Base-by-base conservation (phyloP, 2,113 vertebrate genomes). In the Phaethornis superciliosus region DNA sequence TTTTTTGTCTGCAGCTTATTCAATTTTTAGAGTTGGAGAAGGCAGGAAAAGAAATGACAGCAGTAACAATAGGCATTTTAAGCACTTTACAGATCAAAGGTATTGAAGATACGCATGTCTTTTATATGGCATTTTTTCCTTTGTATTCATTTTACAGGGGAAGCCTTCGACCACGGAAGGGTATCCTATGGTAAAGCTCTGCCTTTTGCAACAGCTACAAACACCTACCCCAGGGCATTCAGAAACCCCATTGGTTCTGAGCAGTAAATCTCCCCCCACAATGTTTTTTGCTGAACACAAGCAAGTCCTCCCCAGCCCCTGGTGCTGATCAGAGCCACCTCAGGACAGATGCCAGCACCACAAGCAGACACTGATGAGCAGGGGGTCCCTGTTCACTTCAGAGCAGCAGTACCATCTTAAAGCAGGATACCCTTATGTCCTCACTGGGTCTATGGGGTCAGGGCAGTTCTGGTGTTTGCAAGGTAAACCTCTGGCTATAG, bases 301-400 rank as follows among this genome's bases (percentile, higher is more conserved):
- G 10, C 17, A 60, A 18, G 40, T 19, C 23, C 10, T 49, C 9
- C 22, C 7, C 32, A 58, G 18, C 5, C 19, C n/a, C 51, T 1
- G 2, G 33, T 22, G 30, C 49, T 5, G 1, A n/a, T 40, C 11
- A 54, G n/a, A 40, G 60, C 10, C 15, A 1, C 42, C 20, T 16
- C 1, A 8, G 56, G 30, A 18, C 47, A n/a, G 32, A 28, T 4
- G 2, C 15, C 15, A 24, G 51, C 20, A 15, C 13, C 49, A 26
- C 0, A 0, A 60, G 54, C 21, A 17, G 22, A 14, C 30, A 26
- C 7, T 2, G 1, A 28, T 4, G 16, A 40, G 6, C 7, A 12
- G 40, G 10, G 1, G 6, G 23, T 33, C 8, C 1, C 1, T 6
- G 6, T 7, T 47, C 1, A 0, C 28, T 40, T 33, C 28, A 51